These are phyloP conservation scores for Cynocephalus volans DNA, from an alignment of 2,113 vertebrate genomes.

Conservation along the genomic window DNA sequence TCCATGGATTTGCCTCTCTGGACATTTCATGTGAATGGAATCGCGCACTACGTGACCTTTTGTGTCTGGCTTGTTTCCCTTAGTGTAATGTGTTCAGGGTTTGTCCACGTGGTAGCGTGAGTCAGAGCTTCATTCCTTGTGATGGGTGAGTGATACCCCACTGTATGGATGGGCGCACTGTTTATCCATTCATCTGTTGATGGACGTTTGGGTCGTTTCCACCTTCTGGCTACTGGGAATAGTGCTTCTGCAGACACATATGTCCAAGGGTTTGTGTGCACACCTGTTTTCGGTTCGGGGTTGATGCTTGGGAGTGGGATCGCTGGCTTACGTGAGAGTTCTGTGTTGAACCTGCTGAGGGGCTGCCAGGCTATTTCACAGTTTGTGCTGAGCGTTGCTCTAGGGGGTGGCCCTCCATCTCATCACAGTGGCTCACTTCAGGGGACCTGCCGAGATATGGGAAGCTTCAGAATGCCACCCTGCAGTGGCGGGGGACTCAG, in stretches of 20 bases:
- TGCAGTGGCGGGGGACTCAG: not conserved
- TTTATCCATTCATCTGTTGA: not conserved
- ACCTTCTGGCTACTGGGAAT: not conserved
- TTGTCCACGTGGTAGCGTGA: fast-evolving
- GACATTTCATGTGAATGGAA: fast-evolving
- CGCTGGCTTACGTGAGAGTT: not conserved
- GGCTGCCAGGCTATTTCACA: not conserved
- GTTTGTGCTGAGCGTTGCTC: not conserved
- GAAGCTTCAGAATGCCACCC: not conserved
- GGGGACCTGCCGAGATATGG: not conserved
- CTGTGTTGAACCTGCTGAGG: not conserved
- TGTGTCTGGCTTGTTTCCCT: not conserved
- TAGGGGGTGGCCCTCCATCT: not conserved
- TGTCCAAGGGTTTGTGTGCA: not conserved
- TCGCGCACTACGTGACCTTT: fast-evolving
- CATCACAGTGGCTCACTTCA: not conserved
- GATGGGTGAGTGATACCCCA: not conserved
- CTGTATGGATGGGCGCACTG: fast-evolving
- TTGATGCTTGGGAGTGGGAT: not conserved
- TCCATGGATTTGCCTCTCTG: not conserved
- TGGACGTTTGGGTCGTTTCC: not conserved
- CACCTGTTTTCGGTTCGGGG: not conserved
- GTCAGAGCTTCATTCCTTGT: not conserved
- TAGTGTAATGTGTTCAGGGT: fast-evolving
- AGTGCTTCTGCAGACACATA: fast-evolving